Conservation (phyloP, 2,113 vertebrate genomes). For the Mormyrus lacerda region DNA sequence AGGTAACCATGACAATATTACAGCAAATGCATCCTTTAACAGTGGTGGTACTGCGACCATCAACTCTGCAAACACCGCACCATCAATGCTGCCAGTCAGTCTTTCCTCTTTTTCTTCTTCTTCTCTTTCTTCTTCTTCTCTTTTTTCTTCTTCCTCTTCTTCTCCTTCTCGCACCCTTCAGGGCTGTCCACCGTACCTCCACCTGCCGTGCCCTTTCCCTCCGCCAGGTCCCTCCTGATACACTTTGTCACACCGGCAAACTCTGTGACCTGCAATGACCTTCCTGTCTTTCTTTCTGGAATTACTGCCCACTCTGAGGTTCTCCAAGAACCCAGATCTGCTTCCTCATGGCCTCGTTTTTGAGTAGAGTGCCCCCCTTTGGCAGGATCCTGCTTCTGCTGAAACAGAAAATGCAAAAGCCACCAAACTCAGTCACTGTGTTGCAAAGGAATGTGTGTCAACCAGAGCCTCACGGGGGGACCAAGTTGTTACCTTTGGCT, state of each 20-base stretch:
- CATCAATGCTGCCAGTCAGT: background rate
- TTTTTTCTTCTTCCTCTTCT: background rate
- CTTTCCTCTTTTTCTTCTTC: background rate
- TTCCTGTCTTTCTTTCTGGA: background rate
- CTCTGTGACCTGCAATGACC: background rate
- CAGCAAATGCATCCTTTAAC: background rate
- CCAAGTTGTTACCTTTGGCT: constrained; percentile 60
- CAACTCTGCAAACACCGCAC: background rate
- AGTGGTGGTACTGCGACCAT: background rate
- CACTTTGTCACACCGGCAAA: background rate
- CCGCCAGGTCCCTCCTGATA: background rate
- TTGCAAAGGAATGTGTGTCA: background rate
- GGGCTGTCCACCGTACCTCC: background rate
- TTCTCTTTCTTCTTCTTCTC: constrained; percentile 4
- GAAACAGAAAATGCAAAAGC: background rate
- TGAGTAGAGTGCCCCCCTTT: background rate
- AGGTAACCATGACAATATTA: background rate
- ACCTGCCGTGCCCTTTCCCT: background rate
- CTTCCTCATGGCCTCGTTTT: background rate
- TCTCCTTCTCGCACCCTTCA: background rate
- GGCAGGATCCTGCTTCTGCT: background rate
- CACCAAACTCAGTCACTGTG: background rate
- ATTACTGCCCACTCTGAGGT: background rate
- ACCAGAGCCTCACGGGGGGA: background rate
- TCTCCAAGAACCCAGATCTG: background rate